Conservation (phyloP, 2,888 invertebrate species). For the Byasa hedistus region DNA sequence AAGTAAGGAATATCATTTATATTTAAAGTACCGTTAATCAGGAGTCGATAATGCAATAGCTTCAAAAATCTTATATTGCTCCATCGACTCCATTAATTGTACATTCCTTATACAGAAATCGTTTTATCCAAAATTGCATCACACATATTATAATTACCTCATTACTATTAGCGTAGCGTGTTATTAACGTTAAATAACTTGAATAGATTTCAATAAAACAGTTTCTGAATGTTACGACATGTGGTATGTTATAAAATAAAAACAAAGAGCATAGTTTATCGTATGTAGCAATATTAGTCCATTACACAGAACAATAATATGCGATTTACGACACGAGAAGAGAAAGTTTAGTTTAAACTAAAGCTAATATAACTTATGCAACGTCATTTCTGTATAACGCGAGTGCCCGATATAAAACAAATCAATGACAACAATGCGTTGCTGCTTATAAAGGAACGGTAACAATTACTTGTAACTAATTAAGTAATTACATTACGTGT, state of each 20-base stretch:
- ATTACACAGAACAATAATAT: conserved; percentile 26
- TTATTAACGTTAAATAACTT: conserved; percentile 6
- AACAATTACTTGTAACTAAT: conserved; percentile 23
- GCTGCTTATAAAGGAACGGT: conserved; percentile 14
- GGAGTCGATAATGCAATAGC: not conserved
- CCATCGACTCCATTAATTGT: not conserved
- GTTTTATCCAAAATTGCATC: conserved; percentile 3
- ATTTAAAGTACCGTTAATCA: not conserved
- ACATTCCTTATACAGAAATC: not conserved
- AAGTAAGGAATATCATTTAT: not conserved
- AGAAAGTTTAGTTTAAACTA: conserved; percentile 28
- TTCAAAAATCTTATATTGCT: not conserved
- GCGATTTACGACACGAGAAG: conserved; percentile 25
- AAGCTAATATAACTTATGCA: conserved; percentile 23
- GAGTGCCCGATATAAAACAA: conserved; percentile 19
- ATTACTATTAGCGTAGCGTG: not conserved
- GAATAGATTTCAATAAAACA: conserved; percentile 11
- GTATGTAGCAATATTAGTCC: conserved; percentile 22
- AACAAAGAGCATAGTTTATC: conserved; percentile 12
- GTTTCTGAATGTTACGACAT: conserved; percentile 1
- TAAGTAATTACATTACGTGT: conserved; percentile 25
- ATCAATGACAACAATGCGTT: conserved; percentile 25
- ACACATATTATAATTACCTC: not conserved
- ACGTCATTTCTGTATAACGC: conserved; percentile 19
- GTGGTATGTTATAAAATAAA: conserved; percentile 20